Conservation (phyloP, 2,113 vertebrate genomes). For the Hyperoodon ampullatus region DNA sequence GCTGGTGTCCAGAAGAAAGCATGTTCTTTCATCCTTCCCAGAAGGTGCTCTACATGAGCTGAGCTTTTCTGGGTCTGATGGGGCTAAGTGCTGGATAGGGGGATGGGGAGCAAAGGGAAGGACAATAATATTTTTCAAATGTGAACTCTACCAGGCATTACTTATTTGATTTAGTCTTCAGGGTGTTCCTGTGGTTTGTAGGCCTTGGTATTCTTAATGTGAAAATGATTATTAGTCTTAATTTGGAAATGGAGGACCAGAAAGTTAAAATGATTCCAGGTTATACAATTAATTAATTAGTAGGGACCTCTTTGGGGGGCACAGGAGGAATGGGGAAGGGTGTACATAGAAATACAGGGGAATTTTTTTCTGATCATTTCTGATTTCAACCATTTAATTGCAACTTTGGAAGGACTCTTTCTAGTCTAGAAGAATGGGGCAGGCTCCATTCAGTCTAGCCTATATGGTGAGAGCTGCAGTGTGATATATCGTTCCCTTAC, state of each 20-base stretch:
- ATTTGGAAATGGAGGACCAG: conserved; percentile 44
- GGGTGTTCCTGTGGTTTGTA: neutral
- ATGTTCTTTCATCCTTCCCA: neutral
- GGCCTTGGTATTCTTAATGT: neutral
- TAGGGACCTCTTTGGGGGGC: neutral
- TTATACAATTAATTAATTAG: neutral
- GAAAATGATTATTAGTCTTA: conserved; percentile 33
- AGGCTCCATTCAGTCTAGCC: neutral
- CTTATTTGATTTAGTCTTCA: neutral
- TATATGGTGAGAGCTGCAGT: neutral
- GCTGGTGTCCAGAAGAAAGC: neutral
- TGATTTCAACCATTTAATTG: neutral
- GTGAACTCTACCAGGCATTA: neutral
- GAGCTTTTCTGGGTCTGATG: neutral
- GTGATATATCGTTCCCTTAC: neutral
- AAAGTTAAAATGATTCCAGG: neutral
- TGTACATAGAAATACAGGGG: neutral
- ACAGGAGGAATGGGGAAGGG: neutral
- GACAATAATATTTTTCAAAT: neutral
- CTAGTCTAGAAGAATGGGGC: neutral
- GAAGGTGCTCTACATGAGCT: neutral
- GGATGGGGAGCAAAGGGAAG: neutral
- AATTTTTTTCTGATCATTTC: neutral
- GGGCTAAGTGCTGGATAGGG: no score
- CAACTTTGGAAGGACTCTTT: neutral